These are phyloP conservation scores for Ectemnius continuus DNA, from an alignment of 2,888 invertebrate species.

Conservation along the genomic window DNA sequence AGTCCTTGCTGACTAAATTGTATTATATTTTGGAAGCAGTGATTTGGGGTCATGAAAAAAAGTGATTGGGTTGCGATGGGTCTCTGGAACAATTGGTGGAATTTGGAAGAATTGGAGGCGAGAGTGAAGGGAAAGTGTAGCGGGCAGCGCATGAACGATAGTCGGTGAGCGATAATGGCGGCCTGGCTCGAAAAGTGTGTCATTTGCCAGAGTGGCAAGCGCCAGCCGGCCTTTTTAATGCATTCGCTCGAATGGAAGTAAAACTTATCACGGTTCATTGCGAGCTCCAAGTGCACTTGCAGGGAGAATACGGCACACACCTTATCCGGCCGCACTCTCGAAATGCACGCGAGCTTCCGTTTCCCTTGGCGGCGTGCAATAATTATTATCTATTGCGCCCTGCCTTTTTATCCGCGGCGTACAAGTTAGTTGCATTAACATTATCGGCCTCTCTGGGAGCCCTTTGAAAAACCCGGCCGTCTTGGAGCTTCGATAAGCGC, in stretches of 20 bases:
- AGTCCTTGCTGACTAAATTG: too few relatives aligned
- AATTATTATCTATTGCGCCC: slow-evolving; percentile 63
- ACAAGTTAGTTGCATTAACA: slow-evolving; percentile 59
- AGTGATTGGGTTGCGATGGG: too few relatives aligned
- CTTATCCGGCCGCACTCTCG: slow-evolving; percentile 52
- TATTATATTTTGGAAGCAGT: too few relatives aligned
- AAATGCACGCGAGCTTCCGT: slow-evolving; percentile 62
- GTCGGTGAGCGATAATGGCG: slow-evolving; percentile 14
- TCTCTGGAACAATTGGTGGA: too few relatives aligned
- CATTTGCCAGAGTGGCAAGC: neutral
- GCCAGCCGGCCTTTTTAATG: slow-evolving; percentile 34
- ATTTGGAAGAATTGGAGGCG: too few relatives aligned
- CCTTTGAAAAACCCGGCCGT: neutral
- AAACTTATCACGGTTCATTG: slow-evolving; percentile 60
- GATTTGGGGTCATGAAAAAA: too few relatives aligned
- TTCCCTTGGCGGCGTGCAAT: slow-evolving; percentile 60
- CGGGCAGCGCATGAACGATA: slow-evolving; percentile 1
- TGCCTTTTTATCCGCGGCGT: slow-evolving; percentile 47
- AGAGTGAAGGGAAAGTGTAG: too few relatives aligned
- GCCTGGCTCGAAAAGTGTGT: slow-evolving; percentile 24
- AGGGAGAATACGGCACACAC: slow-evolving; percentile 33
- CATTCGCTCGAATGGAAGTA: slow-evolving; percentile 50
- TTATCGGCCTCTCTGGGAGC: slow-evolving; percentile 42
- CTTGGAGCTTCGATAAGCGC: too few relatives aligned
- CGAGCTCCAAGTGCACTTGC: slow-evolving; percentile 55